Conservation (phyloP, 2,797 vertebrate genomes). For the Ptychadena robeensis region DNA sequence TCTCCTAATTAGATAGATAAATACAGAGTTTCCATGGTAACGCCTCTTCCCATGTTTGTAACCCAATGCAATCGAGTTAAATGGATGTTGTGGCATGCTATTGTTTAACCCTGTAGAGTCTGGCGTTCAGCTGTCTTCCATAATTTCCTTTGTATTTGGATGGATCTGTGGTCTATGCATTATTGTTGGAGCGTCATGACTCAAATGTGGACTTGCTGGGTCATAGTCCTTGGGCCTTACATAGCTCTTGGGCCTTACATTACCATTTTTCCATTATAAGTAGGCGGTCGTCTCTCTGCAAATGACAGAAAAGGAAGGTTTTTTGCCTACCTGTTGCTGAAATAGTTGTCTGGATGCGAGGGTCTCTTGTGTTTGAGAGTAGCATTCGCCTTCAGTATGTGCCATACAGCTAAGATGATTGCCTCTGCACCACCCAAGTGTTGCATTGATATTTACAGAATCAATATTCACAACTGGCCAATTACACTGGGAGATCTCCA, state of each 20-base stretch:
- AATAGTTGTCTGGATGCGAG: neutral
- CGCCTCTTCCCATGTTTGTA: conserved; percentile 71
- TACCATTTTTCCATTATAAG: neutral
- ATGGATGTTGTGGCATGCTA: conserved; percentile 58
- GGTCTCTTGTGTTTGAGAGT: neutral
- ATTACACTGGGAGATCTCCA: too few relatives aligned
- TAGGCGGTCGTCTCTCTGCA: neutral
- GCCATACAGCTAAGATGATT: too few relatives aligned
- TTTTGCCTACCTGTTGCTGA: neutral
- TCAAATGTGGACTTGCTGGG: neutral
- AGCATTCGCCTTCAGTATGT: too few relatives aligned
- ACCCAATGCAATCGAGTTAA: conserved; percentile 73
- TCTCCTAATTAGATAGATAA: conserved; percentile 76
- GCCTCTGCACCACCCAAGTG: too few relatives aligned
- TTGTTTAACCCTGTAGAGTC: conserved; percentile 52
- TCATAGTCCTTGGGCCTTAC: too few relatives aligned
- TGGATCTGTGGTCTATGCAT: neutral
- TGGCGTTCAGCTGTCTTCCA: neutral
- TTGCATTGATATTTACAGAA: too few relatives aligned
- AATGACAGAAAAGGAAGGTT: neutral
- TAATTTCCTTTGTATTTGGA: neutral
- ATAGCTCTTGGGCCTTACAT: too few relatives aligned
- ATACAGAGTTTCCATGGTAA: conserved; percentile 73
- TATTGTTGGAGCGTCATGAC: neutral
- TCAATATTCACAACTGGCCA: too few relatives aligned